These are phyloP conservation scores for Chrysoperla carnea DNA, from an alignment of 1,140 invertebrate species.

Conservation along the genomic window DNA sequence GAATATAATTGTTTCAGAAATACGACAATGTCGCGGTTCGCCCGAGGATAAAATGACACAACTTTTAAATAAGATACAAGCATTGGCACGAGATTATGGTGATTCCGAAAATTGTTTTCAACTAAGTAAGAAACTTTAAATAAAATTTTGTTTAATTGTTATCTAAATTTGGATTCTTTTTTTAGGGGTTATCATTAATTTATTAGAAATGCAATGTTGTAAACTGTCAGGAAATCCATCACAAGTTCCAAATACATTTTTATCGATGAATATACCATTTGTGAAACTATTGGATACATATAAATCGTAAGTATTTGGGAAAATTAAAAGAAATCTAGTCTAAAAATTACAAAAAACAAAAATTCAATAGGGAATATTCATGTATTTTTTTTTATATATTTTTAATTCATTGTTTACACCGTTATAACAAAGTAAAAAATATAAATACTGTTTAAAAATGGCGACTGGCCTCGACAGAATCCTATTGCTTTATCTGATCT, in stretches of 20 bases:
- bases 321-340: conserved; percentile 8
- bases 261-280: conserved; percentile 48
- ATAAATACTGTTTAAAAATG: too few relatives aligned
- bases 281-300: conserved; percentile 57
- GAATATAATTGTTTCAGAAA: conserved; percentile 47
- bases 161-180: conserved; percentile 11
- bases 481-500: too few relatives aligned
- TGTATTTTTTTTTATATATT: too few relatives aligned
- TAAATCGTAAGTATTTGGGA: conserved; percentile 32
- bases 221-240: conserved; percentile 43
- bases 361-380: too few relatives aligned
- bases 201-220: conserved; percentile 55
- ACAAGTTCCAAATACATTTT: conserved; percentile 46
- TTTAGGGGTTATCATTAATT: conserved; percentile 50
- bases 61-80: conserved; percentile 53
- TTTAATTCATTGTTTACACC: too few relatives aligned
- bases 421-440: too few relatives aligned
- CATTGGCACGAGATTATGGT: conserved; percentile 51
- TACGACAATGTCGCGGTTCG: conserved; percentile 25
- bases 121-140: conserved; percentile 29
- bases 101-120: conserved; percentile 59
- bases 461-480: too few relatives aligned
- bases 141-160: conserved; percentile 4
- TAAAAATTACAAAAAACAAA: too few relatives aligned
- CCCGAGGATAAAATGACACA: conserved; percentile 43